Evolutionary conservation across 1,140 invertebrate species (phyloP), one percentile per base, ranked within the genome.

Genomic region (Argopecten irradians): DNA sequence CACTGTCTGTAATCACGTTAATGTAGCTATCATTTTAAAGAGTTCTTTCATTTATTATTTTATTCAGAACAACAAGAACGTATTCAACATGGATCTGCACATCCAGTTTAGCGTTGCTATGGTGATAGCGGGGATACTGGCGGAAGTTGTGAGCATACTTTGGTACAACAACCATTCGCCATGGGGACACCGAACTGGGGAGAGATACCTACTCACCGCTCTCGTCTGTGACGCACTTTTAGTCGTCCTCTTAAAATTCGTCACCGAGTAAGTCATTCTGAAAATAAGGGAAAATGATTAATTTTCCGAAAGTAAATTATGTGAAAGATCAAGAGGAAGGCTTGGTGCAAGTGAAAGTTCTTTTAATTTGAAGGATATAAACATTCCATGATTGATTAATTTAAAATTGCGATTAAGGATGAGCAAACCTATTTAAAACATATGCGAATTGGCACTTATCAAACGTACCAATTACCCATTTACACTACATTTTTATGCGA

Each of bases 131-230:
- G 92, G 91, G 11, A 88, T 94, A 16, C 85, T 92, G 39, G 93
- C 90, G 11, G 93, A 94, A 85, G 90, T 92, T 14, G 88, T 94
- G 36, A 93, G 91, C n/a, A 87, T 92, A 82, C 34, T 94, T 7
- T 94, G 92, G 91, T 94, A 92, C 84, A 90, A 91, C 71, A 43
- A 92, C 35, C 89, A 92, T 41, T 92, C 91, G 3, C 90, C 93
- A 19, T 93, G 92, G 93, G 93, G 93, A 7, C 84, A 87, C 11
- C 84, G 90, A 33, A 89, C 91, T 32, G 93, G 93, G 0, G 91
- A 94, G 28, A 86, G 93, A 22, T 94, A 92, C 92, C 88, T 94
- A 89, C 34, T 95, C 71, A 84, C 92, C 7, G 93, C 93, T 34
- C 83, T 94, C 55, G 82, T 94, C 16, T 94, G 91, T 89, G 92